A percentile compares a stretch with the other conserved stretches of the same genome.
Evolutionary conservation across 2,113 vertebrate species (phyloP).

Genomic region (Tenebrosternarchus preto): DNA sequence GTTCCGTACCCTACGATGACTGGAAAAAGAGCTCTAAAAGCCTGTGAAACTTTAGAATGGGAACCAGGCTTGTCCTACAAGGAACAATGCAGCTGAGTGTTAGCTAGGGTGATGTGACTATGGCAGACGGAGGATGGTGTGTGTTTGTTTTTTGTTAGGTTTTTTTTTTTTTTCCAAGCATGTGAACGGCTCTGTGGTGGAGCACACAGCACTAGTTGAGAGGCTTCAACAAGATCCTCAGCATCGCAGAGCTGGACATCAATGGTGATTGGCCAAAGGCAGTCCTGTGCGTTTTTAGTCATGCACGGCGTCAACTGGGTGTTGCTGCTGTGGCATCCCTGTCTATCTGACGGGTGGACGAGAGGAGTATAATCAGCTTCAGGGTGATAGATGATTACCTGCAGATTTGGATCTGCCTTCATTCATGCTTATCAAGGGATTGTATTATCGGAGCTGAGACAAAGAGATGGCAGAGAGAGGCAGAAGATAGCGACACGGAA

Average conservation of each 20-base stretch:
- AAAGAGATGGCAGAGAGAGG: constrained; percentile 14
- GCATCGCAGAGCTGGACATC: constrained; percentile 8
- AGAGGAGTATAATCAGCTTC: constrained; percentile 38
- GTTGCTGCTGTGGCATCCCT: background rate
- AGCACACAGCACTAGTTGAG: background rate
- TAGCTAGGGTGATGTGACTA: constrained; percentile 30
- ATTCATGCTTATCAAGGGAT: constrained; percentile 42
- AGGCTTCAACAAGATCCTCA: constrained; percentile 15
- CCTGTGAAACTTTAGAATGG: constrained; percentile 53
- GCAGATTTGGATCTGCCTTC: constrained; percentile 47
- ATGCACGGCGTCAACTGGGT: background rate
- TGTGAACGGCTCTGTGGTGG: constrained; percentile 51
- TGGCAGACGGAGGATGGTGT: constrained; percentile 51
- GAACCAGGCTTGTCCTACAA: constrained; percentile 24
- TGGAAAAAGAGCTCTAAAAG: constrained; percentile 51
- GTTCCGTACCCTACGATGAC: constrained; percentile 60
- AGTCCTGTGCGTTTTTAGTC: background rate
- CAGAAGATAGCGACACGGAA: background rate
- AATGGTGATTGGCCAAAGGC: background rate
- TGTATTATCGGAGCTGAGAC: constrained; percentile 15
- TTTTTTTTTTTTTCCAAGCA: constrained; percentile 69
- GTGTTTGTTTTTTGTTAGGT: constrained; percentile 63
- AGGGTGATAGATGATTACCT: constrained; percentile 40
- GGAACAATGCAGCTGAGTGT: constrained; percentile 37
- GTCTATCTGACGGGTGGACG: constrained; percentile 15